Percentiles rank a stretch among this genome's conserved stretches.
Evolutionary conservation across 1,140 invertebrate species (phyloP).

Genomic region (Scaptomyza montana): DNA sequence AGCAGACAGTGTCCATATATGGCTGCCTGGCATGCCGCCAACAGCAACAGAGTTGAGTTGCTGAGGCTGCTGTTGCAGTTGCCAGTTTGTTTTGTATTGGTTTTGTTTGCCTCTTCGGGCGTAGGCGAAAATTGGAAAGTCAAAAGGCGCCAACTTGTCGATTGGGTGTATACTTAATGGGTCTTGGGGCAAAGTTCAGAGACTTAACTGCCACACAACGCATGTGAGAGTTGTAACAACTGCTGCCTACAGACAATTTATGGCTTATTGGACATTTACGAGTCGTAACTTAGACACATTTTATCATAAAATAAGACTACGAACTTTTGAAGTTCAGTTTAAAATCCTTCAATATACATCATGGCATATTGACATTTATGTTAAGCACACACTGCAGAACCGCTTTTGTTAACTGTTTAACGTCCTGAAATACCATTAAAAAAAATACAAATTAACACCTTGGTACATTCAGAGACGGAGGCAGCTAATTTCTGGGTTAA

Average conservation of each 20-base stretch:
- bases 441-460: slow-evolving; percentile 77
- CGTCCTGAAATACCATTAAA: slow-evolving; percentile 7
- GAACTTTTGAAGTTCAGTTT: slow-evolving; percentile 53
- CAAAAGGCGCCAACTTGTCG: slow-evolving; percentile 58
- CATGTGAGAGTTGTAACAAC: slow-evolving; percentile 33
- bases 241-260: slow-evolving; percentile 54
- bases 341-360: slow-evolving; percentile 55
- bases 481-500: slow-evolving; percentile 78
- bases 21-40: slow-evolving; percentile 30
- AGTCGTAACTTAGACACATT: slow-evolving; percentile 61
- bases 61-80: background rate
- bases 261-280: slow-evolving; percentile 60
- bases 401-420: slow-evolving; percentile 45
- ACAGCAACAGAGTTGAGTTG: background rate
- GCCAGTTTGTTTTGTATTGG: background rate
- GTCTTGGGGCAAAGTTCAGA: slow-evolving; percentile 45
- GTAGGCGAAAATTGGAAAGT: slow-evolving; percentile 79
- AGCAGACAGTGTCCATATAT: slow-evolving; percentile 24
- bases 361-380: slow-evolving; percentile 72
- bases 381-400: slow-evolving; percentile 24
- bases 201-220: slow-evolving; percentile 19
- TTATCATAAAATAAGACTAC: slow-evolving; percentile 44
- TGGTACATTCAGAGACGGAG: slow-evolving; percentile 52
- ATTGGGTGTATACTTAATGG: slow-evolving; percentile 2
- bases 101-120: slow-evolving; percentile 40